These are phyloP conservation scores for Parasteatoda lunata DNA, from an alignment of 2,888 invertebrate genomes.

Conservation along the genomic window DNA sequence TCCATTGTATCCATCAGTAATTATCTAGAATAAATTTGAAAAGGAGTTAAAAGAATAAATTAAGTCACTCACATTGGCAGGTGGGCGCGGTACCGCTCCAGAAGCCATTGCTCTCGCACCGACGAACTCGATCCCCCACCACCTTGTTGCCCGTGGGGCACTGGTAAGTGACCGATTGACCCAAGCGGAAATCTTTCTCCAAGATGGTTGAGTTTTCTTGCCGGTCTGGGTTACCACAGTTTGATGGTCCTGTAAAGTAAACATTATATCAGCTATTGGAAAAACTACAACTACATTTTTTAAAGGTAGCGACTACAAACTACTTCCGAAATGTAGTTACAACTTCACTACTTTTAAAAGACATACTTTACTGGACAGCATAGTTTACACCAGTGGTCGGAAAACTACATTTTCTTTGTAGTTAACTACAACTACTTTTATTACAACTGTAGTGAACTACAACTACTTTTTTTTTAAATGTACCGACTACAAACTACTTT, in stretches of 20 bases:
- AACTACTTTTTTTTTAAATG: too few relatives aligned
- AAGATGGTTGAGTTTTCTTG: constrained; percentile 85
- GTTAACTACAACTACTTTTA: too few relatives aligned
- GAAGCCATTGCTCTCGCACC: constrained; percentile 84
- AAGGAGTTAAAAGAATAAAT: not conserved
- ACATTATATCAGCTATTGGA: not conserved
- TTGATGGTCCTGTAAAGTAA: constrained; percentile 81
- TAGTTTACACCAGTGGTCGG: too few relatives aligned
- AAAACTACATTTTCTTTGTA: too few relatives aligned
- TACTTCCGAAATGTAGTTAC: too few relatives aligned
- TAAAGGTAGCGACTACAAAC: too few relatives aligned
- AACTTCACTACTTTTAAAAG: too few relatives aligned
- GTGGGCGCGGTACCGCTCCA: constrained; percentile 88
- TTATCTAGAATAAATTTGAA: not conserved
- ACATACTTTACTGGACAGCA: too few relatives aligned
- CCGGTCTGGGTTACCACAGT: constrained; percentile 90
- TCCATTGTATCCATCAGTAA: too few relatives aligned
- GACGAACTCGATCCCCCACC: constrained; percentile 81
- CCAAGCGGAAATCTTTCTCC: constrained; percentile 76
- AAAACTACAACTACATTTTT: not conserved
- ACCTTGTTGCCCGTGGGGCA: constrained; percentile 90
- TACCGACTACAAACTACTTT: too few relatives aligned
- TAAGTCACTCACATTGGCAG: constrained; percentile 85
- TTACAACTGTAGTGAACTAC: too few relatives aligned
- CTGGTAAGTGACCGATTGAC: constrained; percentile 82